Evolutionary conservation across 1,140 invertebrate genomes (phyloP), one percentile per base, ranked within the genome.

Genomic region (Acyrthosiphon pisum): DNA sequence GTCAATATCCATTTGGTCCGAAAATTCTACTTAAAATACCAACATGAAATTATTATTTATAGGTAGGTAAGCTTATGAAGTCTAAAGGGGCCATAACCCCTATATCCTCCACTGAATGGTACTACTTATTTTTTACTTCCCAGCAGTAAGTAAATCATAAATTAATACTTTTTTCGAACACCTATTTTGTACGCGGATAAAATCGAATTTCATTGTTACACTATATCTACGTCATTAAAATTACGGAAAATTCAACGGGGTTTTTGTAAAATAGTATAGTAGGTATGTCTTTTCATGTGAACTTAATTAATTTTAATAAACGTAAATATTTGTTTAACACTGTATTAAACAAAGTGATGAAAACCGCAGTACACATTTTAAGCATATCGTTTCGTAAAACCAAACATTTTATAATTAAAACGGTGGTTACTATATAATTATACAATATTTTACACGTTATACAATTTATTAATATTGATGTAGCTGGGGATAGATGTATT

Each of bases 241-340:
- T n/a, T 35, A 76, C 22, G 11, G 60, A 76, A n/a, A n/a, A 76
- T n/a, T n/a, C 30, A 30, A n/a, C 14, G 6, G 50, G 50, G 20
- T 53, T 50, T 53, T 53, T 53, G 50, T 4, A n/a, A 76, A 76
- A 76, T 20, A 76, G 30, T 76, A 68, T 41, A 30, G 30, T n/a
- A n/a, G n/a, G n/a, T 76, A 35, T 18, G 60, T 76, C 30, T 68
- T 68, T n/a, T 68, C 30, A 14, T 68, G 60, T 76, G 14, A 76
- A 76, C n/a, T 76, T 76, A 76, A 76, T 76, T 76, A 76, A 76
- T 76, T 76, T 76, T 76, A 76, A 76, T 76, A 76, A 76, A 76
- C 30, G 30, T 76, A 76, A 76, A 76, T 76, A 76, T 76, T 76
- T 76, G 60, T n/a, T 76, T 18, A 76, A 76, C 60, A 6, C 4